Conservation (phyloP, 2,797 vertebrate species). For the Cirrhinus mrigala region DNA sequence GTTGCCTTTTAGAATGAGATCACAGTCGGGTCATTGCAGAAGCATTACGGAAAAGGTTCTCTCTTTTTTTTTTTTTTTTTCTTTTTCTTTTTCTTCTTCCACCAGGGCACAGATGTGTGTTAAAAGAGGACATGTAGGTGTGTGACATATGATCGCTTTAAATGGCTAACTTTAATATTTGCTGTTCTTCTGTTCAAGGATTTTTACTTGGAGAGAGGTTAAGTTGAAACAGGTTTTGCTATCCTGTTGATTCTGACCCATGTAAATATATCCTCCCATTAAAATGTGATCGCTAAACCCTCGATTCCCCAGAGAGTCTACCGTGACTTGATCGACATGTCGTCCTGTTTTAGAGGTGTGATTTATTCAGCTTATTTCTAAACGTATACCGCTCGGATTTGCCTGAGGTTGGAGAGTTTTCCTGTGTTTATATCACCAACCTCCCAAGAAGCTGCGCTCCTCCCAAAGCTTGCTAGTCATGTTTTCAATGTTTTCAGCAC, state of each 20-base stretch:
- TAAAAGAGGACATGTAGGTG: constrained; percentile 76
- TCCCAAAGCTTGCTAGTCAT: neutral
- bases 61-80: neutral
- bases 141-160: constrained; percentile 77
- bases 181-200: constrained; percentile 72
- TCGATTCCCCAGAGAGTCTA: constrained; percentile 71
- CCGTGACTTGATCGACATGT: constrained; percentile 72
- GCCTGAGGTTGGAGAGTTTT: constrained; percentile 48
- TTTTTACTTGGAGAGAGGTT: constrained; percentile 57
- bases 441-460: constrained; percentile 44
- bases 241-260: constrained; percentile 75
- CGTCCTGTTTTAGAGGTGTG: constrained; percentile 64
- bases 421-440: constrained; percentile 37
- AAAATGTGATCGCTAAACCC: constrained; percentile 68
- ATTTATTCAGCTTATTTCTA: constrained; percentile 61
- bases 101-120: constrained; percentile 65
- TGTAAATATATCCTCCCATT: constrained; percentile 77
- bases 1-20: constrained; percentile 47
- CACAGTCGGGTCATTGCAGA: constrained; percentile 46
- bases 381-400: constrained; percentile 57
- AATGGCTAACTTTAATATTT: constrained; percentile 70
- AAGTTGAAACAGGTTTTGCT: constrained; percentile 71
- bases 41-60: constrained; percentile 4
- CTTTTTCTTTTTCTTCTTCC: neutral
- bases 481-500: constrained; percentile 13